Base-by-base conservation (phyloP, 2,797 vertebrate species). In the Pipistrellus pipistrellus region DNA sequence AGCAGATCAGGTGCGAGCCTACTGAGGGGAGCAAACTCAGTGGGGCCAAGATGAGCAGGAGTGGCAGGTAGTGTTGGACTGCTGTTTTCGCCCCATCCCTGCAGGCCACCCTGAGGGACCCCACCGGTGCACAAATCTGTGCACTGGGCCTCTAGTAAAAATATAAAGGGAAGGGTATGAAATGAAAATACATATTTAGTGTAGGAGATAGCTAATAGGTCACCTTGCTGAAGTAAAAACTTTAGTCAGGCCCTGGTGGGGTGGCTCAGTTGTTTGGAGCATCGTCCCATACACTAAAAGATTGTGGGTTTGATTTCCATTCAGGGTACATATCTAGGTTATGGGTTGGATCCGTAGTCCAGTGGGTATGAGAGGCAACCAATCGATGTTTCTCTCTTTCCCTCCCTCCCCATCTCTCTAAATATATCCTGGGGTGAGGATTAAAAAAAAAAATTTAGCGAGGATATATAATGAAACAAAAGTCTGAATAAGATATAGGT, bases 381-480 rank as follows among this genome's bases (percentile, higher is more conserved):
- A 64, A 64, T 32, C 59, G 1, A 64, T 8, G 27, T 17, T n/a
- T n/a, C 30, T 64, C 64, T 66, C 64, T n/a, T 10, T 32, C 15
- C n/a, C 64, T 18, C 64, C 8, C n/a, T n/a, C 44, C 44, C 44
- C 10, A 8, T 8, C 64, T 66, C 30, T 66, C 64, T 66, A 9
- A 66, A 18, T n/a, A 66, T 66, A n/a, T 66, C 30, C 30, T 66
- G 6, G 30, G 14, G 62, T 66, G 7, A 66, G 30, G 30, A 32
- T 66, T 18, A 8, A 8, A 9, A 64, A n/a, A 1, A 93, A 88
- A 93, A 51, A 27, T 44, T 41, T 68, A 91, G 13, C 59, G 32
- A 85, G 53, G 59, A 66, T 32, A 48, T 46, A 64, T 86, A 80
- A 89, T 89, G 62, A 95, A 71, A 82, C 41, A 94, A 95, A 92